Base-by-base conservation (phyloP, 2,888 invertebrate species). In the Argyra leucocephala region DNA sequence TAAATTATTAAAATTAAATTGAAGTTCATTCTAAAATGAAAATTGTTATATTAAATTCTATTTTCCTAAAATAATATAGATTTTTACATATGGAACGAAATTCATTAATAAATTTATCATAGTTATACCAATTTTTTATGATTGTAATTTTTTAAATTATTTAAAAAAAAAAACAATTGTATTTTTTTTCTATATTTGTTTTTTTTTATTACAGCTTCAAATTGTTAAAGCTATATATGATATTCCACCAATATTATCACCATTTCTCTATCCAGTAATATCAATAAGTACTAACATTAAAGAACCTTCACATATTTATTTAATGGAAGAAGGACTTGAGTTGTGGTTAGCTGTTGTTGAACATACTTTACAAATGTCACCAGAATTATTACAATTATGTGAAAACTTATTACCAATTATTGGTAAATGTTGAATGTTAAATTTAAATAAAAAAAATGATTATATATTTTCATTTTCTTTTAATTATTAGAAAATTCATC, bases 241-340 rank as follows among this genome's bases (percentile, higher is more conserved):
- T 71, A 84, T 85, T 64, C 81, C 84, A 6, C 78, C 80, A 64
- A 82, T 79, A 73, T 80, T 88, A 71, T 83, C 84, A 22, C 85
- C 85, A 9, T 88, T 88, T 81, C 81, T 88, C 22, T 78, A 88
- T 67, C 83, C 77, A 76, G 87, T 91, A 63, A 86, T 92, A 68
- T 84, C 84, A 67, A 76, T 88, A 67, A 89, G 90, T 66, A 93
- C 94, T 0, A 90, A 93, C 73, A 83, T 90, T 0, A 83, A 85
- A 68, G 88, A 91, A 75, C 85, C 88, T 65, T 85, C 89, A 0
- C 91, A 94, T 76, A 90, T 96, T 64, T 96, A 96, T 78, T 83
- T 96, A 64, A 81, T 95, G 71, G 96, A 96, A 78, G 96, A 97
- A 76, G 95, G 94, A 3, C 81, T 96, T 57, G 91, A 93, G 71